Evolutionary conservation across 2,888 invertebrate species (phyloP).

Genomic region (Xiphydria camelus): DNA sequence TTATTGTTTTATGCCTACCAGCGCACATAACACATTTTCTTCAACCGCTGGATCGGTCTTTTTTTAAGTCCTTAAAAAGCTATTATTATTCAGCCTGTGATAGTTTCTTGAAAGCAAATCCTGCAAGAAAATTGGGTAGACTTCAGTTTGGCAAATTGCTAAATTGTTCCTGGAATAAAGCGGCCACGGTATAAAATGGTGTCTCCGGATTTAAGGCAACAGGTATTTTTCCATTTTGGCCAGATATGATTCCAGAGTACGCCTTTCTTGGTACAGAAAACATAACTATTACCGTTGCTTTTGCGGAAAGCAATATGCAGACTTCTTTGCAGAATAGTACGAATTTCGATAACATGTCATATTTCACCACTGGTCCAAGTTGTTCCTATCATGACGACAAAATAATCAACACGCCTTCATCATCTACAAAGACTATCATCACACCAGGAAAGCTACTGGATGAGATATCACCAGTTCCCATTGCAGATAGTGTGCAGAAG

Average conservation of each 20-base stretch:
- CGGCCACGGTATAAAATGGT: conserved; percentile 13
- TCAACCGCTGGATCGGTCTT: conserved; percentile 31
- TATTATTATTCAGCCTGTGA: conserved; percentile 23
- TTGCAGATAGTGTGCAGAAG: too few species aligned
- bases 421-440: too few species aligned
- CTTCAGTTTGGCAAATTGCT: conserved; percentile 21
- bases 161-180: not conserved
- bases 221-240: conserved; percentile 27
- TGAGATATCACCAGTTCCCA: too few species aligned
- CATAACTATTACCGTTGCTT: too few species aligned
- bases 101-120: conserved; percentile 20
- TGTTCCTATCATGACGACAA: too few species aligned
- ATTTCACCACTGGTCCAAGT: too few species aligned
- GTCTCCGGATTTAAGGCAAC: conserved; percentile 26
- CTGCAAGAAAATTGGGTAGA: conserved; percentile 20
- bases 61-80: conserved; percentile 35
- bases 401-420: too few species aligned
- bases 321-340: too few species aligned
- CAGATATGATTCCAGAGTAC: conserved; percentile 31
- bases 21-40: conserved; percentile 35
- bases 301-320: too few species aligned
- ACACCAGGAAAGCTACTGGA: too few species aligned
- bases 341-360: too few species aligned
- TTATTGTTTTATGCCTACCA: conserved; percentile 35
- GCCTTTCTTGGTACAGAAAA: too few species aligned